phyloP scores from a whole-genome alignment of 2,888 invertebrate species.

The Itoplectis maculator region DNA sequence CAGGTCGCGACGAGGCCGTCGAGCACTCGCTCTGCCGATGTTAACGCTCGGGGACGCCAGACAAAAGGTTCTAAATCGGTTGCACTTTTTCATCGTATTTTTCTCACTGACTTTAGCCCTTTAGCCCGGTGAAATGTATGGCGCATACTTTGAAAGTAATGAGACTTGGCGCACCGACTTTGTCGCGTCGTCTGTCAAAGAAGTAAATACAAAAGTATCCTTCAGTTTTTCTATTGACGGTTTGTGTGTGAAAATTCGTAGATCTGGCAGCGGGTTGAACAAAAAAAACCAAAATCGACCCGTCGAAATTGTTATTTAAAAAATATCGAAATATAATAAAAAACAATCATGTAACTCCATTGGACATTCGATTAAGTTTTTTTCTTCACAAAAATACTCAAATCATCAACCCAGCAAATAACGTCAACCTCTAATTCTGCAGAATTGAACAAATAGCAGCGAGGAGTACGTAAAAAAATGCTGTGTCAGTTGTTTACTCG shows the following conservation, averaged over 20 bases:
- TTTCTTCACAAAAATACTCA: too few relatives aligned
- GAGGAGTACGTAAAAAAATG: too few relatives aligned
- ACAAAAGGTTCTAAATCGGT: slow-evolving; percentile 28
- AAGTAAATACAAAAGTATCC: neutral
- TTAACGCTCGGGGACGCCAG: slow-evolving; percentile 12
- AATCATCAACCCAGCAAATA: too few relatives aligned
- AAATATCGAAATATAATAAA: too few relatives aligned
- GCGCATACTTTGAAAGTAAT: slow-evolving; percentile 14
- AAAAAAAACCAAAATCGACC: too few relatives aligned
- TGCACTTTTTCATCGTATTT: slow-evolving; percentile 47
- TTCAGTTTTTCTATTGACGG: neutral
- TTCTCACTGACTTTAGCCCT: slow-evolving; percentile 20
- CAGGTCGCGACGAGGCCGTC: slow-evolving; percentile 41
- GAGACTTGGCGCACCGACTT: slow-evolving; percentile 7
- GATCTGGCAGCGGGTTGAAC: too few relatives aligned
- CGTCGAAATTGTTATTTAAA: too few relatives aligned
- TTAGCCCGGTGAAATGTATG: neutral
- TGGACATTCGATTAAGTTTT: too few relatives aligned
- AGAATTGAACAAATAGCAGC: too few relatives aligned
- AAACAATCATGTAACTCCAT: too few relatives aligned
- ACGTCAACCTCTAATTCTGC: too few relatives aligned
- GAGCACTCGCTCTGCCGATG: slow-evolving; percentile 27
- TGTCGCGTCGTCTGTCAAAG: neutral
- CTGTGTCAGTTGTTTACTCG: neutral
- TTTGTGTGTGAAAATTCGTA: too few relatives aligned